Conservation (phyloP, 2,888 invertebrate species). For the Cepaea hortensis region DNA sequence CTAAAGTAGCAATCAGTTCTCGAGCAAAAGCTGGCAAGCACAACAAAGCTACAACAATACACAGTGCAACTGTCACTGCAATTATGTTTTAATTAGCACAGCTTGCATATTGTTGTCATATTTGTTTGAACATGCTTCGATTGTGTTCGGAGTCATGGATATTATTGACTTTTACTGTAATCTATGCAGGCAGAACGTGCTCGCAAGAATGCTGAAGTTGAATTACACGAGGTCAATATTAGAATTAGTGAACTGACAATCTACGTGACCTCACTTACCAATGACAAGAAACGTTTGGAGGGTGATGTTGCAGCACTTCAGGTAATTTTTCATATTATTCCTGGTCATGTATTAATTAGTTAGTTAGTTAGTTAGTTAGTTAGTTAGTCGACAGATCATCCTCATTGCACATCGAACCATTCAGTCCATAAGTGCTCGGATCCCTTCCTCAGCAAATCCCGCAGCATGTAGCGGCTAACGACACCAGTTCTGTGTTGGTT, state of each 20-base stretch:
- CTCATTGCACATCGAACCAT: no score
- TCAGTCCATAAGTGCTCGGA: no score
- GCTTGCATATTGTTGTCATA: no score
- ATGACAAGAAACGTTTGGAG: slow-evolving; percentile 95
- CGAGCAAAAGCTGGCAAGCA: no score
- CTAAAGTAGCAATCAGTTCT: not conserved
- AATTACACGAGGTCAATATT: slow-evolving; percentile 91
- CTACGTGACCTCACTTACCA: slow-evolving; percentile 95
- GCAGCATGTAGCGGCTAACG: no score
- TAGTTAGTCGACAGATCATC: no score
- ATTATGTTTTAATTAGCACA: no score
- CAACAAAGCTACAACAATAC: not conserved
- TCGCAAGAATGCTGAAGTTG: slow-evolving; percentile 76
- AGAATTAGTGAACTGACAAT: slow-evolving; percentile 96
- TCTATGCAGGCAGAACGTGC: slow-evolving; percentile 74
- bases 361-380: no score
- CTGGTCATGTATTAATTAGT: not conserved
- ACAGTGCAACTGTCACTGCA: not conserved
- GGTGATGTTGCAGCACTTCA: slow-evolving; percentile 89
- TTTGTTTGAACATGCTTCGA: no score
- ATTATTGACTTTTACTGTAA: not conserved
- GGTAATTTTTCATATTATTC: slow-evolving; percentile 15
- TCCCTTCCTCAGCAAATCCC: no score
- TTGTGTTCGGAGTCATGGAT: no score
- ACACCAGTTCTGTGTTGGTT: no score